Evolutionary conservation across 2,888 invertebrate genomes (phyloP), one percentile per base, ranked within the genome.

Genomic region (Protophormia terraenovae): DNA sequence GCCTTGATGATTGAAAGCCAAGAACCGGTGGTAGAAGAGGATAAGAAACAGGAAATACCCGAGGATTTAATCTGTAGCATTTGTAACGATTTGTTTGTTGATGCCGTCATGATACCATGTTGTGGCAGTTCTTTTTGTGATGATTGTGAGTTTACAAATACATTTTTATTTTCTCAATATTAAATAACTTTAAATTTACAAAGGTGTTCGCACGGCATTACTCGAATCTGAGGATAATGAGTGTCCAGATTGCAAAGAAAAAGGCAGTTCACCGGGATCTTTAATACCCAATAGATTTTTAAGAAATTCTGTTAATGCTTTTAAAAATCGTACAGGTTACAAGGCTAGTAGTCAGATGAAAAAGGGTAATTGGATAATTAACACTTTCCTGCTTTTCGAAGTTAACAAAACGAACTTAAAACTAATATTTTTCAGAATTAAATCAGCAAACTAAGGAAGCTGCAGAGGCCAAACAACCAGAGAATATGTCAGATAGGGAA

Each of bases 71-170:
- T 97, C 60, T 99, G 99, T 93, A 96, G 96, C 79, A 95, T 99
- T 79, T 99, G 99, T 93, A 95, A 97, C 71, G 98, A 98, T 92
- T 94, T 99, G 50, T 95, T 99, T 86, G 96, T 96, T 0, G 99
- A 99, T 93, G 99, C 99, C 45, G 98, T 99, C 32, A 97, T 99
- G 95, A 98, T 98, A 91, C 98, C 98, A 0, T 99, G 99, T 92
- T 99, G 99, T 93, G 99, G 99, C 3, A 97, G 97, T 92, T 98
- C 98, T 10, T 99, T 98, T 93, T 99, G 99, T 93, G 99, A 99
- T 93, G 99, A 99, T 93, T 99, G 99, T 97, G 94, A 94, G 95
- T 93, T 79, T 47, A 47, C 0, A 50, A 14, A 35, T 60, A 32
- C 12, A 10, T 41, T 5, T 24, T 35, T 10, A 19, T 38, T 27